Evolutionary conservation across 2,113 vertebrate genomes (phyloP), one percentile per base, ranked within the genome.

Genomic region (Rhipidura dahli): DNA sequence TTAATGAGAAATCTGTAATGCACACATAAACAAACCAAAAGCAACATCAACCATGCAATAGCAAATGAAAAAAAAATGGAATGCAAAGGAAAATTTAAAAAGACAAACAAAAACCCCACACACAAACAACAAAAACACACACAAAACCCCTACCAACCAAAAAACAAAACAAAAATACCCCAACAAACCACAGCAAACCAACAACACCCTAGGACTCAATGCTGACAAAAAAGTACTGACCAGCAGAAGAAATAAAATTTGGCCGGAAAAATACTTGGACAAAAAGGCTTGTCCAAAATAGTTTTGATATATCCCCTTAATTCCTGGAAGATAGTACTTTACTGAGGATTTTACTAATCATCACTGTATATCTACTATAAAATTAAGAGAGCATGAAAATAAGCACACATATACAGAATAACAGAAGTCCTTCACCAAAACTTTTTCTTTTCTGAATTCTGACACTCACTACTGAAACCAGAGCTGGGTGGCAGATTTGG

Each of bases 251-350:
- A 92, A 88, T n/a, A 76, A 39, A n/a, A 40, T 4, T 40, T 89
- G 77, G 87, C 60, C 7, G 56, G 61, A 87, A 83, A 87, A 94
- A 44, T 21, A 87, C 35, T 89, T 82, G 72, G 89, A 61, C 68
- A 81, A 92, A 88, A 53, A 91, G 76, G 72, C 65, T 42, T 0
- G 0, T 83, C n/a, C 89, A 92, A 83, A 94, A 87, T 63, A 90
- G 47, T 79, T 92, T 16, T 77, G 50, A 42, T 89, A 54, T 47
- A 95, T 86, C 54, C 60, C 80, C 20, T 20, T 53, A 79, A 87
- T 50, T 94, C 86, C 82, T 92, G 91, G 75, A 93, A 88, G 75
- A 77, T 59, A 96, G 35, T 77, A 94, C 56, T 42, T 64, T 80
- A 80, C 17, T 90, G 83, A 77, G 71, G 54, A 96, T 95, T 95